These are phyloP conservation scores for Panagrolaimus sp. DNA, from an alignment of 1,140 invertebrate genomes.

Conservation along the genomic window DNA sequence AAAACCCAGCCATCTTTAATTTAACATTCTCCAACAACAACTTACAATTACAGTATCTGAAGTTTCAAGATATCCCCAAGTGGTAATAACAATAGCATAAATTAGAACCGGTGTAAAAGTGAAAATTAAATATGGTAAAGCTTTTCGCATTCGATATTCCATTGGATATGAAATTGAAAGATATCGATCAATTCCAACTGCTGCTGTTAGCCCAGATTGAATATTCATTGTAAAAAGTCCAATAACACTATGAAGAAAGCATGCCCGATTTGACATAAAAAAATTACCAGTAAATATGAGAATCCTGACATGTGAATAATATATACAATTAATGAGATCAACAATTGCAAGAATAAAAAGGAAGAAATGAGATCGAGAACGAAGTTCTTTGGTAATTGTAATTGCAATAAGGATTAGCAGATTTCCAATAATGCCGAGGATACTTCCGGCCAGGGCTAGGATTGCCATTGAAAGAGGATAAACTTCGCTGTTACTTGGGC, in stretches of 20 bases:
- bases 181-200: background rate
- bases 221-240: slow-evolving; percentile 8
- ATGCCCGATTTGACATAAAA: background rate
- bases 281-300: background rate
- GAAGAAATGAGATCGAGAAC: no score
- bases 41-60: background rate
- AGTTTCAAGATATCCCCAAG: background rate
- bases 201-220: slow-evolving; percentile 3
- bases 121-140: background rate
- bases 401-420: no score
- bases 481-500: no score
- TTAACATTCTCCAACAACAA: background rate
- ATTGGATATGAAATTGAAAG: slow-evolving; percentile 1
- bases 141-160: slow-evolving; percentile 3
- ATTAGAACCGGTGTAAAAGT: background rate
- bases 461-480: no score
- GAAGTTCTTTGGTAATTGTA: no score
- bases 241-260: slow-evolving; percentile 3
- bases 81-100: background rate
- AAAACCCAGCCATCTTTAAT: background rate
- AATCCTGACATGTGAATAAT: background rate
- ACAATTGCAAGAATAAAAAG: background rate
- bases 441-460: no score
- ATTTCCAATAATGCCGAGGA: no score
- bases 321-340: background rate